These are phyloP conservation scores for Chaenogobius annularis DNA, from an alignment of 2,113 vertebrate species.

Conservation along the genomic window DNA sequence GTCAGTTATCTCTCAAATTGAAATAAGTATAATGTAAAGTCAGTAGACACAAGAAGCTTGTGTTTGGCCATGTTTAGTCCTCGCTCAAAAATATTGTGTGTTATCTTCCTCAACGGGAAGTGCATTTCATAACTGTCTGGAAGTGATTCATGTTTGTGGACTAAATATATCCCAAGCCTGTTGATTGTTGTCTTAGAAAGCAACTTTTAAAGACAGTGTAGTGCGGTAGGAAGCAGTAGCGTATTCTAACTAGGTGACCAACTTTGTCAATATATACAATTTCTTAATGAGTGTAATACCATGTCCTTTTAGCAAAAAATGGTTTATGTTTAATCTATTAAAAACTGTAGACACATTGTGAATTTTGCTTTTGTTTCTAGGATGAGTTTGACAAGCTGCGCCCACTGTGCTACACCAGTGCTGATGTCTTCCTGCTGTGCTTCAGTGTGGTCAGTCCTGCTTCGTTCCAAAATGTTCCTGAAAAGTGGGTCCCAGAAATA, in stretches of 20 bases:
- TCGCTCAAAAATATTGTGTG: neutral
- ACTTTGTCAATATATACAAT: too few species aligned
- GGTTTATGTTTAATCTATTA: neutral
- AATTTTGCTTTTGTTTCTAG: slow-evolving; percentile 62
- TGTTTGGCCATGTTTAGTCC: neutral
- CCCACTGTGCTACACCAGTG: slow-evolving; percentile 92
- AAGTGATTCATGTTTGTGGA: neutral
- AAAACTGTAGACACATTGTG: neutral
- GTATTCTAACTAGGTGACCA: neutral
- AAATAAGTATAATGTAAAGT: too few species aligned
- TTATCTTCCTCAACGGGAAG: slow-evolving; percentile 26
- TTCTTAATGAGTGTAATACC: too few species aligned
- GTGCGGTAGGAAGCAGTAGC: neutral
- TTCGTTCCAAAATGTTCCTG: slow-evolving; percentile 91
- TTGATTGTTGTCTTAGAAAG: neutral
- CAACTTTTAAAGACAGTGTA: neutral
- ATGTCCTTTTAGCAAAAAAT: neutral
- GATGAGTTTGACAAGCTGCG: slow-evolving; percentile 96
- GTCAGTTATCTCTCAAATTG: slow-evolving; percentile 75
- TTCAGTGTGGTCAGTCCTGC: slow-evolving; percentile 94
- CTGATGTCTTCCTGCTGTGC: slow-evolving; percentile 93
- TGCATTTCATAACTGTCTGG: slow-evolving; percentile 23
- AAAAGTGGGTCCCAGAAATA: slow-evolving; percentile 95
- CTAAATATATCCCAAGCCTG: neutral
- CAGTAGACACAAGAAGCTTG: too few species aligned